Percentiles rank a stretch among this genome's conserved stretches.
Conservation (phyloP, 2,888 invertebrate genomes). For the Actias luna region DNA sequence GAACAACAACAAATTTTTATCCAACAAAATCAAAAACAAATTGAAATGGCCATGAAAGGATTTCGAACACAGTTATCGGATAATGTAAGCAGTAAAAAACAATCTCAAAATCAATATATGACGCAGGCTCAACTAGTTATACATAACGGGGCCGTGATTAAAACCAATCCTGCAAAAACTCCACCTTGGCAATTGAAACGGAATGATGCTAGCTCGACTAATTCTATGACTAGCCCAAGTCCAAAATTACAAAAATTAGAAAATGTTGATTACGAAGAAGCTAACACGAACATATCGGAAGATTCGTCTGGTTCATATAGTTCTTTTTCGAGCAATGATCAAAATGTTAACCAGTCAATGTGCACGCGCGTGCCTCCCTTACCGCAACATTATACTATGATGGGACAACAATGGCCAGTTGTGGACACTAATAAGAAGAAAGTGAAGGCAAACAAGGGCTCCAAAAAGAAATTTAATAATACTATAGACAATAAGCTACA, state of each 20-base stretch:
- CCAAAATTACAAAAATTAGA: conserved; percentile 64
- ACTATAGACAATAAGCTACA: conserved; percentile 56
- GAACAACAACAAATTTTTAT: conserved; percentile 82
- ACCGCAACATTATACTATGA: conserved; percentile 83
- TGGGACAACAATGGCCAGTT: conserved; percentile 71
- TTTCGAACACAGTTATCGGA: conserved; percentile 65
- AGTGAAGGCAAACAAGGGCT: conserved; percentile 79
- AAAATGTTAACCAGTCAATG: conserved; percentile 70
- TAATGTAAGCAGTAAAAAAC: conserved; percentile 55
- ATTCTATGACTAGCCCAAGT: conserved; percentile 57
- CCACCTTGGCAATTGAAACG: conserved; percentile 83
- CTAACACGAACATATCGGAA: conserved; percentile 59
- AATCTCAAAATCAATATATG: conserved; percentile 56
- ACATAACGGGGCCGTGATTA: conserved; percentile 75
- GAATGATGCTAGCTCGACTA: conserved; percentile 50
- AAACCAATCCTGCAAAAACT: conserved; percentile 77
- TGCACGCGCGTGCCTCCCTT: conserved; percentile 88
- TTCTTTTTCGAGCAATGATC: conserved; percentile 60
- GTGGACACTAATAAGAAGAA: conserved; percentile 74
- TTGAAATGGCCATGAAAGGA: conserved; percentile 79
- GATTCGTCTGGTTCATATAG: conserved; percentile 59
- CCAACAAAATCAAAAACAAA: conserved; percentile 78
- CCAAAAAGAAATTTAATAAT: conserved; percentile 73
- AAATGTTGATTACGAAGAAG: conserved; percentile 61
- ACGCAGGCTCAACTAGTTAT: conserved; percentile 71